Conservation (phyloP, 2,888 invertebrate genomes). For the Plagiodera versicolora region DNA sequence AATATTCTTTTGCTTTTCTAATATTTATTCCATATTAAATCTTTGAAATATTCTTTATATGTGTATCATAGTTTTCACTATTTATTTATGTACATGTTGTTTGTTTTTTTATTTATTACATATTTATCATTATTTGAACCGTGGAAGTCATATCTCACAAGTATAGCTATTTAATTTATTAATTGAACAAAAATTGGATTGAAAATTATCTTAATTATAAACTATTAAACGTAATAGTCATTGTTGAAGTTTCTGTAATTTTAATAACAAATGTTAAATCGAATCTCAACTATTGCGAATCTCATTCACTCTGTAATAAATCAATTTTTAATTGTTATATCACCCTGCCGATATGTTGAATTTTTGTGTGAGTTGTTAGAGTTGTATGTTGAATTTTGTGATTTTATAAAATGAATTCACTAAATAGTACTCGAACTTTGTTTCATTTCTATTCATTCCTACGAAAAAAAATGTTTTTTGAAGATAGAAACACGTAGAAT, state of each 20-base stretch:
- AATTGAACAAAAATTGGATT: constrained; percentile 34
- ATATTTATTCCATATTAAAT: constrained; percentile 5
- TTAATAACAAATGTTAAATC: constrained; percentile 37
- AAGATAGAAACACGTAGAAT: no score
- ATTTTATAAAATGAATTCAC: constrained; percentile 51
- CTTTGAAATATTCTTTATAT: constrained; percentile 7
- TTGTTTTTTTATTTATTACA: constrained; percentile 2
- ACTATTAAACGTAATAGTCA: constrained; percentile 34
- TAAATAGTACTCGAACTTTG: constrained; percentile 13
- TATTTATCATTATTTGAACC: constrained; percentile 21
- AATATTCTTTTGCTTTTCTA: constrained; percentile 11
- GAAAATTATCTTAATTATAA: constrained; percentile 33
- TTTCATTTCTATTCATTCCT: constrained; percentile 13
- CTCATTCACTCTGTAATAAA: constrained; percentile 26
- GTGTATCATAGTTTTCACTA: neutral
- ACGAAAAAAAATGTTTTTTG: no score
- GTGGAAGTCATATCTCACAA: constrained; percentile 2
- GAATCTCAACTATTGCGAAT: constrained; percentile 24
- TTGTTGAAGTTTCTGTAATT: constrained; percentile 44
- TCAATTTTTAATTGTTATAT: constrained; percentile 31
- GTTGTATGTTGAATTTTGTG: constrained; percentile 55
- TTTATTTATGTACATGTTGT: neutral
- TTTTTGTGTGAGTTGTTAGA: constrained; percentile 54
- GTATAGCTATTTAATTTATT: constrained; percentile 26
- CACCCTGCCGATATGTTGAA: constrained; percentile 41